phyloP scores from a whole-genome alignment of 2,797 vertebrate species.

The Paguma larvata region DNA sequence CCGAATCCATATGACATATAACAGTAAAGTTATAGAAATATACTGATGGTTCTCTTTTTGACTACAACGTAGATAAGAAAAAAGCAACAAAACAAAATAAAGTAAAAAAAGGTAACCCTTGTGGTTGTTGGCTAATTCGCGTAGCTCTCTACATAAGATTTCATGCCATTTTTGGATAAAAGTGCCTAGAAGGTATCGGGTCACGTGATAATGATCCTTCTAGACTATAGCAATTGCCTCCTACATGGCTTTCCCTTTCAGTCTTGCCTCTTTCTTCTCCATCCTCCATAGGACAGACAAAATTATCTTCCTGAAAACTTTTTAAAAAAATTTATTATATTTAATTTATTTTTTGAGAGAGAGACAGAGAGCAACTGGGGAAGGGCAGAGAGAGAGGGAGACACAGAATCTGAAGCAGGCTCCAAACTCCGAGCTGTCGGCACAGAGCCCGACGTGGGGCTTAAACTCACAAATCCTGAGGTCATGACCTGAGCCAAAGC shows the following conservation, averaged over 20 bases:
- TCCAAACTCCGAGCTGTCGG: too few species aligned
- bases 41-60: not conserved
- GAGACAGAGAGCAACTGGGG: too few species aligned
- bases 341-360: too few species aligned
- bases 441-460: too few species aligned
- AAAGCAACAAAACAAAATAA: not conserved
- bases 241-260: not conserved
- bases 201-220: not conserved
- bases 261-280: not conserved
- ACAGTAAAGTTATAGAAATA: not conserved
- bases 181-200: not conserved
- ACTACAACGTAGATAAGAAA: not conserved
- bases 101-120: not conserved
- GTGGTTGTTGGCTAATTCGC: not conserved
- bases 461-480: too few species aligned
- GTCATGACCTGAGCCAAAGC: too few species aligned
- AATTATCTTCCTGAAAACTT: not conserved
- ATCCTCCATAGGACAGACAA: not conserved
- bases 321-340: too few species aligned
- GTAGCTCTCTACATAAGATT: not conserved
- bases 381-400: too few species aligned
- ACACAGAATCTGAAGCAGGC: too few species aligned
- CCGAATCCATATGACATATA: not conserved
- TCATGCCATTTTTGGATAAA: not conserved
- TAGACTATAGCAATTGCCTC: not conserved